These are phyloP conservation scores for Xyrauchen texanus DNA, from an alignment of 2,113 vertebrate species.

Conservation along the genomic window DNA sequence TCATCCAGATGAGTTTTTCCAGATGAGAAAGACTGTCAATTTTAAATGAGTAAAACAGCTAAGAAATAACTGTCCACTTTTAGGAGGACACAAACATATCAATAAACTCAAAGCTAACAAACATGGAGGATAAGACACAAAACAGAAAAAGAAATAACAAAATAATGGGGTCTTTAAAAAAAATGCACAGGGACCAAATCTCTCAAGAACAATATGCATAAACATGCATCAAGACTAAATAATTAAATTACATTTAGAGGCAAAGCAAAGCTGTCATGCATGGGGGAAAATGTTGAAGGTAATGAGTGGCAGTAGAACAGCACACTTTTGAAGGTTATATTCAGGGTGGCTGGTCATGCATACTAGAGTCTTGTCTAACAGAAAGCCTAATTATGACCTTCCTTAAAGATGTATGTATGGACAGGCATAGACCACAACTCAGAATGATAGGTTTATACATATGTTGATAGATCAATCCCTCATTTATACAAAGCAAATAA, in stretches of 20 bases:
- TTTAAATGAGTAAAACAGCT: too few relatives aligned
- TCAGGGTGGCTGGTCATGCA: slow-evolving; percentile 2
- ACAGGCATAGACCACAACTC: background rate
- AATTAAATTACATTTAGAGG: background rate
- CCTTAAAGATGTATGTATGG: slow-evolving; percentile 10
- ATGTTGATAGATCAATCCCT: slow-evolving; percentile 11
- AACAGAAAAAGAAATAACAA: too few relatives aligned
- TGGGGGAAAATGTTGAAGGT: background rate
- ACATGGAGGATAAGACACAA: too few relatives aligned
- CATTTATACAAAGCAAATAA: slow-evolving; percentile 24
- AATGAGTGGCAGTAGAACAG: background rate
- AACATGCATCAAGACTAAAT: background rate
- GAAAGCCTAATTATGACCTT: slow-evolving; percentile 30
- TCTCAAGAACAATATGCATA: background rate
- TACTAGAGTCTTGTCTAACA: background rate
- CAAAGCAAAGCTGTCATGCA: background rate
- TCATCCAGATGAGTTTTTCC: too few relatives aligned
- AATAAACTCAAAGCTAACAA: too few relatives aligned
- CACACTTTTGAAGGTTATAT: slow-evolving; percentile 10
- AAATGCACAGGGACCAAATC: background rate
- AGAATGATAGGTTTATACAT: slow-evolving; percentile 12
- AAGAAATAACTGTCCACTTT: too few relatives aligned
- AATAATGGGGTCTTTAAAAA: background rate
- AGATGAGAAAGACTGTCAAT: too few relatives aligned
- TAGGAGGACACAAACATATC: too few relatives aligned